Base-by-base conservation (phyloP, 2,113 vertebrate species). In the Dasyornis broadbenti region DNA sequence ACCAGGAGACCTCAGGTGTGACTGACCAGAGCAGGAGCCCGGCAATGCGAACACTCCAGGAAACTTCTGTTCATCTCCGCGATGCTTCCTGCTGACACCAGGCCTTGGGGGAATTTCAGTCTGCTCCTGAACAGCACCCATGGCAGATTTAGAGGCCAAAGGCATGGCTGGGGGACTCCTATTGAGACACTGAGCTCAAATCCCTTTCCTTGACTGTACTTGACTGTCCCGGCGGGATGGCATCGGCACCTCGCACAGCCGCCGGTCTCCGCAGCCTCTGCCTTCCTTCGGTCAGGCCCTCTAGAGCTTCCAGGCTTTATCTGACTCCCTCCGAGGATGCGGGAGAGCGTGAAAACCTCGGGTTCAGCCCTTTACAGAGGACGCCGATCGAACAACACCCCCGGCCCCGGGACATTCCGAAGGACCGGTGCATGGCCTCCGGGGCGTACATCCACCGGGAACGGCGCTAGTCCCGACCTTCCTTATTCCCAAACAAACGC, bases 381-480 rank as follows among this genome's bases (percentile, higher is more conserved):
- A 22, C 15, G 3, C 0, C 15, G 11, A 10, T 2, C 2, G 11
- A 16, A 49, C 6, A 9, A 11, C 0, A 5, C 11, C 28, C 1
- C 8, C 27, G 3, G 45, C 50, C 9, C 10, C 37, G 0, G 47
- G 19, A 2, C 87, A 40, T 7, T 17, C 47, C 47, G 30, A 61
- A 26, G 30, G 78, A 61, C 39, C 20, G 23, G 28, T 2, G 4
- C 57, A 19, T 6, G 28, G 4, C 68, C n/a, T 27, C 60, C 3
- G 3, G 13, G 50, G 44, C 27, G 18, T 5, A 4, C 6, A 4
- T 4, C 22, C 16, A 7, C 33, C 10, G 14, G 13, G 28, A 37
- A 47, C 12, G 28, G n/a, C n/a, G 19, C 47, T 12, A 4, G 3
- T 21, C 65, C 75, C 3, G 24, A 12, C 22, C 3, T 10, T 2